Percentiles rank a stretch among this genome's conserved stretches.
Evolutionary conservation across 2,797 vertebrate species (phyloP).

Genomic region (Acanthiza pusilla): DNA sequence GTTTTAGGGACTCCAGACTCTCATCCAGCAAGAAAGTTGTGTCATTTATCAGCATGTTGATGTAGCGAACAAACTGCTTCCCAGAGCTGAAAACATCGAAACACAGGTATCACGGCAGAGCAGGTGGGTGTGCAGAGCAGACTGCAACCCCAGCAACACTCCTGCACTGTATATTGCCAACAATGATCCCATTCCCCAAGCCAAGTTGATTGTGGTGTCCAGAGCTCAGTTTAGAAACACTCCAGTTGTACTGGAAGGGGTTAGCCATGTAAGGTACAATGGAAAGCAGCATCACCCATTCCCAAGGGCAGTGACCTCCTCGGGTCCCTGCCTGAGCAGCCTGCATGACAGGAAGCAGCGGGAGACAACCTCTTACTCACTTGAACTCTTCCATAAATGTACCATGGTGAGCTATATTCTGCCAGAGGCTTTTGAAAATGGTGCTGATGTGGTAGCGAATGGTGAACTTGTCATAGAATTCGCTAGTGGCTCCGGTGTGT

Average conservation of each 20-base stretch:
- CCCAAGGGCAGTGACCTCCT: background rate
- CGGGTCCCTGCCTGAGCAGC: background rate
- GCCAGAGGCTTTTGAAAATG: conserved; percentile 99
- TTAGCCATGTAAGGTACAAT: fast-evolving
- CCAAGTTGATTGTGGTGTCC: background rate
- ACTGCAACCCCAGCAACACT: background rate
- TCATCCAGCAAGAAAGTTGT: conserved; percentile 98
- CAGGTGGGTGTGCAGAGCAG: background rate
- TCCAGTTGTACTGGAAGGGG: background rate
- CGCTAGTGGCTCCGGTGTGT: conserved; percentile 96
- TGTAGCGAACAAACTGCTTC: conserved; percentile 99
- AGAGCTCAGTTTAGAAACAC: background rate
- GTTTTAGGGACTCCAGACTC: conserved; percentile 96
- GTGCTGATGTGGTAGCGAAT: conserved; percentile 99
- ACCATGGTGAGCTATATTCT: conserved; percentile 94
- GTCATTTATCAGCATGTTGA: conserved; percentile 99
- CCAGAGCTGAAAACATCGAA: conserved; percentile 82
- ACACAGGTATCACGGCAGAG: background rate
- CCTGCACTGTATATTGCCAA: background rate
- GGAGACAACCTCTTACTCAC: conserved; percentile 77
- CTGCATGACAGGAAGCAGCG: background rate
- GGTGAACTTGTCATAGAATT: conserved; percentile 99
- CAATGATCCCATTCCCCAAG: background rate
- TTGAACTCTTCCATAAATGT: conserved; percentile 99
- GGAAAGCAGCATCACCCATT: background rate